Base-by-base conservation (phyloP, 2,797 vertebrate genomes). In the Megalops cyprinoides region DNA sequence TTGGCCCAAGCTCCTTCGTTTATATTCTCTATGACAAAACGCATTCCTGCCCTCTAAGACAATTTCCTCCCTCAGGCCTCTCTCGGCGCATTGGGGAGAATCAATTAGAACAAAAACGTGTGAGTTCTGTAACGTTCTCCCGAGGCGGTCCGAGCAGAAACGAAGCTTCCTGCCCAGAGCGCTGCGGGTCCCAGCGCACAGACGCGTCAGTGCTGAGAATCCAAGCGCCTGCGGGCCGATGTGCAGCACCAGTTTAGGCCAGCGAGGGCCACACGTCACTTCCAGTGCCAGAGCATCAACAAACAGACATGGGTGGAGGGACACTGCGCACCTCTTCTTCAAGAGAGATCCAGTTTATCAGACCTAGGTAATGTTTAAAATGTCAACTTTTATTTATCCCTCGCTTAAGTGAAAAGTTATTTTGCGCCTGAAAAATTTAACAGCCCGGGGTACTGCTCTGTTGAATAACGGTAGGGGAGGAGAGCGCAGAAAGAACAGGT, bases 11-110 rank as follows among this genome's bases (percentile, higher is more conserved):
- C 51, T 58, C 76, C 75, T 34, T 56, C 37, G 71, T 78, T 79
- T 75, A 82, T 42, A 69, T 4, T 51, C 58, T 49, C 78, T 74
- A 80, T 78, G 60, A 81, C 78, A 79, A 80, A 69, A 77, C 65
- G 49, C 82, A 83, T 80, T 83, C 80, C 80, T 71, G 42, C 75
- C 48, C 31, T 34, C n/a, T 60, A 77, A 75, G 62, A 78, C 37
- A 53, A 76, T 69, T 84, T 83, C 77, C 80, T 82, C 76, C 48
- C 48, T 55, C 42, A 42, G 60, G 75, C 39, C 18, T 62, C 46
- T 44, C 73, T 76, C 56, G 76, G 31, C 28, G 44, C 56, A 31
- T 25, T 28, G 14, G 79, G 44, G 39, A 74, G 25, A 10, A 12
- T 74, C 73, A 55, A 69, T 23, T 37, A 34, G 46, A 78, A 78